Evolutionary conservation across 2,113 vertebrate genomes (phyloP), one percentile per base, ranked within the genome.

Genomic region (Ammodytes dubius): DNA sequence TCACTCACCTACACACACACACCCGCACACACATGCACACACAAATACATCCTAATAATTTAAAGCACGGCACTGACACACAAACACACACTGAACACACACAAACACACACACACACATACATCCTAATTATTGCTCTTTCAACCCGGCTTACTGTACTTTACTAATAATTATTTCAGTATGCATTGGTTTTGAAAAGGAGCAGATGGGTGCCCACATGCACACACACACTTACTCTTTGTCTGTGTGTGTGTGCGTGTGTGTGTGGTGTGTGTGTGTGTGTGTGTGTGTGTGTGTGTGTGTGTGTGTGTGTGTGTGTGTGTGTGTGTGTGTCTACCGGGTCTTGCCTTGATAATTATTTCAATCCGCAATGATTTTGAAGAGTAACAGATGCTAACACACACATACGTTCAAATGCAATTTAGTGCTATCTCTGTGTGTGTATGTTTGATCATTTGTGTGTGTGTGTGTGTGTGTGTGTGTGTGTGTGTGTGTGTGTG

Each of bases 121-220:
- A 66, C 73, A n/a, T 19, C 77, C 75, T 85, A 80, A 86, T 87
- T 79, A 84, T 74, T 74, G 70, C 79, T 79, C 70, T 74, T 70
- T 54, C 43, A 68, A 70, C 67, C 79, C 73, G 74, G 57, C 47
- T 83, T 59, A 83, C 83, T 90, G 67, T 79, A 81, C 27, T 79
- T n/a, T 8, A 72, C 40, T 72, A 73, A 42, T 82, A 79, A 88
- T 84, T 75, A 82, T 84, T 89, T 75, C 82, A 79, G 47, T 60
- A 35, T 88, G 74, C 56, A 50, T 67, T 15, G 46, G 40, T 83
- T 27, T 79, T 85, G 86, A 85, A 85, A 67, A 11, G 75, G n/a
- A 82, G 79, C 86, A 88, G 84, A 87, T 85, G 75, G 68, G 27
- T 7, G 70, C 35, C 7, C 49, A 61, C 53, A 71, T 60, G 50